These are phyloP conservation scores for Chrysolina americana DNA, from an alignment of 2,888 invertebrate genomes.

Conservation along the genomic window DNA sequence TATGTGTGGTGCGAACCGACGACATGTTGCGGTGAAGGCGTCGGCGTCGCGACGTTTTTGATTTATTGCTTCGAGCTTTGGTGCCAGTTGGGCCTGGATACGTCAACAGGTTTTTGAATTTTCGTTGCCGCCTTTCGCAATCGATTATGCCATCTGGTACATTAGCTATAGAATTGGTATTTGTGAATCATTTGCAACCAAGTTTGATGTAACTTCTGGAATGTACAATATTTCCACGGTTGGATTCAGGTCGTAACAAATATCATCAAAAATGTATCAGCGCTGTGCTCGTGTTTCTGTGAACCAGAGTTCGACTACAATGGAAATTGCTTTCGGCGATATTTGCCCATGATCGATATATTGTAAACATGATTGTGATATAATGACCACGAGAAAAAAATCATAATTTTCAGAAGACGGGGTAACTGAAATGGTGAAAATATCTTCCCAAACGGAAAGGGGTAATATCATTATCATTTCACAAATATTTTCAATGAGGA, in stretches of 20 bases:
- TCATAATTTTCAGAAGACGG: too few relatives aligned
- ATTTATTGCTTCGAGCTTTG: slow-evolving; percentile 1
- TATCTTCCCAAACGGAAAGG: too few relatives aligned
- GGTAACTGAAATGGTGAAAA: too few relatives aligned
- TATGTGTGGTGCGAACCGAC: slow-evolving; percentile 21
- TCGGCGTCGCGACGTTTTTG: slow-evolving; percentile 10
- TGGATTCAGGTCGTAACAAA: neutral
- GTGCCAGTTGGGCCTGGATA: slow-evolving; percentile 10
- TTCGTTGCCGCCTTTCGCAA: neutral
- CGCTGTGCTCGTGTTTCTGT: neutral
- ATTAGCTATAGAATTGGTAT: neutral
- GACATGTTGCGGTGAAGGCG: slow-evolving; percentile 10
- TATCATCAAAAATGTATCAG: neutral
- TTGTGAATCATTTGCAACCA: neutral
- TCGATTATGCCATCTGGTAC: neutral
- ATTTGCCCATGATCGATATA: too few relatives aligned
- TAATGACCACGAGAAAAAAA: too few relatives aligned
- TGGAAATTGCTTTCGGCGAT: neutral
- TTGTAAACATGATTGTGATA: too few relatives aligned
- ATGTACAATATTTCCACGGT: neutral
- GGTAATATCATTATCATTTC: too few relatives aligned
- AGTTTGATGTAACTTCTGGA: neutral
- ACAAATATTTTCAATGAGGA: too few relatives aligned
- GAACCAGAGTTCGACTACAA: neutral
- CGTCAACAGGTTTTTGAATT: slow-evolving; percentile 21